Evolutionary conservation across 2,797 vertebrate species (phyloP).

Genomic region (Siniperca undulata): DNA sequence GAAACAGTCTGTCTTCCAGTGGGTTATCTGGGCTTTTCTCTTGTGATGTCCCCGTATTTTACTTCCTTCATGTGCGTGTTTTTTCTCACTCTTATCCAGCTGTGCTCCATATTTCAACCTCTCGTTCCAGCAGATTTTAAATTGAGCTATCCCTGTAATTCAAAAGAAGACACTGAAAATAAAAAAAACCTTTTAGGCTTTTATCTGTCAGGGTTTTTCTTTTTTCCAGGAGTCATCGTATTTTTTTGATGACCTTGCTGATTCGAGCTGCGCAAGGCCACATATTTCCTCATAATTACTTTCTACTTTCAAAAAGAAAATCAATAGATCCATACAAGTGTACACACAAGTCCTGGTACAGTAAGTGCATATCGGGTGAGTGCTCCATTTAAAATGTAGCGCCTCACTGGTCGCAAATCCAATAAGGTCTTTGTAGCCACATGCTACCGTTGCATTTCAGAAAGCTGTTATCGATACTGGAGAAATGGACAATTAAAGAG

Average conservation of each 20-base stretch:
- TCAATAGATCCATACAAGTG: constrained; percentile 60
- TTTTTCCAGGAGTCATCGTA: constrained; percentile 36
- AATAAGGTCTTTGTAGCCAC: constrained; percentile 47
- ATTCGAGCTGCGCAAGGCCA: constrained; percentile 37
- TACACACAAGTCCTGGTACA: constrained; percentile 24
- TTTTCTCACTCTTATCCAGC: constrained; percentile 63
- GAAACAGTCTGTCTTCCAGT: constrained; percentile 49
- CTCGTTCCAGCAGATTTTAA: constrained; percentile 47
- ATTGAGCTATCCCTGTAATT: constrained; percentile 56
- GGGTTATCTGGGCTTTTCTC: constrained; percentile 54
- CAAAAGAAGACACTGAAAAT: constrained; percentile 23
- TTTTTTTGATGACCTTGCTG: constrained; percentile 58
- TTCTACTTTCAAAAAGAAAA: constrained; percentile 60
- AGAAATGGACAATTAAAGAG: constrained; percentile 11
- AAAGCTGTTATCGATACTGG: constrained; percentile 24
- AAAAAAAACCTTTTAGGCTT: constrained; percentile 7
- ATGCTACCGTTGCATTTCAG: constrained; percentile 29
- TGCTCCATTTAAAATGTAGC: constrained; percentile 59
- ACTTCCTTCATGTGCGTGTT: constrained; percentile 8
- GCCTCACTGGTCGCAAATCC: constrained; percentile 55
- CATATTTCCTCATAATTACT: constrained; percentile 66
- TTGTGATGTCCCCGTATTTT: constrained; percentile 35
- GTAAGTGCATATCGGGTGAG: constrained; percentile 64
- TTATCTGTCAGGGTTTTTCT: constrained; percentile 32
- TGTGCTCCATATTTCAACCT: constrained; percentile 66